Percentiles rank a stretch among this genome's conserved stretches.
These are phyloP conservation scores for Cyclopterus lumpus DNA, from an alignment of 2,797 vertebrate genomes.

Conservation along the genomic window DNA sequence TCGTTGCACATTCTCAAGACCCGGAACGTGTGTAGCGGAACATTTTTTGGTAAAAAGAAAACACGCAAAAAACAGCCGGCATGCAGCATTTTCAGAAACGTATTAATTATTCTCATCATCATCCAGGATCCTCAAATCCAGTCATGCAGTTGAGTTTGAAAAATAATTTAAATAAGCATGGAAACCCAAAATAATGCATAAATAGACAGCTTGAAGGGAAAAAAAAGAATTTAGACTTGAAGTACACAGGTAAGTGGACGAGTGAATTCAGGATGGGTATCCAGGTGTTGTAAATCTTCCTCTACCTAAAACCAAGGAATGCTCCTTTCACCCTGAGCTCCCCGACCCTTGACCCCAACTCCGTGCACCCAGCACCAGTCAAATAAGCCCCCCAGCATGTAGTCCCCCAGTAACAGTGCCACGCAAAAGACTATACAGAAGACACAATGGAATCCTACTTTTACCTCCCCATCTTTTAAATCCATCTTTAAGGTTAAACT, in stretches of 20 bases:
- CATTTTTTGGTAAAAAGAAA: neutral
- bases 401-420: conserved; percentile 42
- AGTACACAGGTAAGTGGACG: conserved; percentile 9
- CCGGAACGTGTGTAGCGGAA: neutral
- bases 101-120: conserved; percentile 7
- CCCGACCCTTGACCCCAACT: neutral
- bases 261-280: conserved; percentile 48
- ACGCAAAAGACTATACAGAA: conserved; percentile 21
- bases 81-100: conserved; percentile 20
- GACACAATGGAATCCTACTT: conserved; percentile 45
- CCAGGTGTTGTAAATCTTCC: conserved; percentile 53
- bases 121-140: neutral
- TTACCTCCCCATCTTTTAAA: conserved; percentile 51
- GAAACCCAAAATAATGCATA: neutral
- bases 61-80: neutral
- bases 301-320: conserved; percentile 53
- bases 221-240: no score
- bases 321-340: conserved; percentile 39
- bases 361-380: conserved; percentile 48
- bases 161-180: no score
- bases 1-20: conserved; percentile 17
- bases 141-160: neutral
- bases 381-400: conserved; percentile 32
- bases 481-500: conserved; percentile 72
- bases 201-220: no score